Evolutionary conservation across 2,113 vertebrate species (phyloP), one percentile per base, ranked within the genome.

Genomic region (Vanacampus margaritifer): DNA sequence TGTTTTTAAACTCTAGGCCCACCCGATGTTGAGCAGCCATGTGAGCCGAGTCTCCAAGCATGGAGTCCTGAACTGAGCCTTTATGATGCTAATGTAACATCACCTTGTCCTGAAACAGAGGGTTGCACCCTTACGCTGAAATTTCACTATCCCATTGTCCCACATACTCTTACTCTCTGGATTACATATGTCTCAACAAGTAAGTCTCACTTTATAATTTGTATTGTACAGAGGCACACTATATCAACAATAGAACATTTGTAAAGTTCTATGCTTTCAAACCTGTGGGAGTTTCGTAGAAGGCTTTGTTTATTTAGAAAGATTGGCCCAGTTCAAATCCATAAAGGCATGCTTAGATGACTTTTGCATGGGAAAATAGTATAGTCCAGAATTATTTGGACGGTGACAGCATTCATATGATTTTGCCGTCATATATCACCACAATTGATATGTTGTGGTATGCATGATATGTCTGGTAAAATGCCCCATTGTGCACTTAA

Each of bases 21-120:
- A 6, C 97, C 97, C 0, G 97, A 99, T 0, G 97, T 99, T 71
- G 94, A 98, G 62, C 95, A 95, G 81, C 91, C 94, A 1, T 99
- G 97, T 17, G 95, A 97, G 72, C 95, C 94, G 14, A 99, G 95
- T 51, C 89, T 98, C 68, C 97, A 95, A 81, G 93, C 96, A 17
- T 99, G 97, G 97, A 99, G 97, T 67, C 97, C 97, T 0, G 96
- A 98, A 79, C 93, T 98, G 2, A 96, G 95, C 79, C 82, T 98
- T 3, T 94, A 95, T 14, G 94, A 98, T 64, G 93, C 93, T 74
- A 98, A 97, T 67, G 94, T 97, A 89, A 96, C 95, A 0, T 95
- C 95, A 2, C 95, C 95, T 0, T 99, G 97, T 61, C 95, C 95
- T 0, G 92, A 93, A 76, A 86, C 86, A 0, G 90, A 95, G 0